phyloP scores from a whole-genome alignment of 2,888 invertebrate species.

The Cabera pusaria region DNA sequence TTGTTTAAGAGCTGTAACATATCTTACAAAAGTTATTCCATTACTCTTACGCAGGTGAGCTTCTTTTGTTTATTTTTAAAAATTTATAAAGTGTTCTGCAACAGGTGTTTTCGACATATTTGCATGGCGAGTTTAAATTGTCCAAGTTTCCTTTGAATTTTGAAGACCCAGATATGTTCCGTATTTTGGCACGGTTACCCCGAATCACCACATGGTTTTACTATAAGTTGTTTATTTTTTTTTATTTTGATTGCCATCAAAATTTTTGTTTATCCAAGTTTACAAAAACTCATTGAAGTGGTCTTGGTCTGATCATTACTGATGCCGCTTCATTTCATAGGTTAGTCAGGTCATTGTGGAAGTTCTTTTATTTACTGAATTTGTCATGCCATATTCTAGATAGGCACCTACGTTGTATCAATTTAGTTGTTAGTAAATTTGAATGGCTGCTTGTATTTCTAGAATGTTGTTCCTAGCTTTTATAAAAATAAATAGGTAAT shows the following conservation, averaged over 20 bases:
- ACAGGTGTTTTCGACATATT: slow-evolving; percentile 22
- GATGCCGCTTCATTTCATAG: too few relatives aligned
- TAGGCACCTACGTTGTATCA: too few relatives aligned
- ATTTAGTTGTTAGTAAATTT: too few relatives aligned
- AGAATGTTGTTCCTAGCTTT: too few relatives aligned
- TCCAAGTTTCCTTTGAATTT: slow-evolving; percentile 14
- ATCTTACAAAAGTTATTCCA: slow-evolving; percentile 4
- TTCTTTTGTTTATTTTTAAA: slow-evolving; percentile 9
- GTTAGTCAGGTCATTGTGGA: too few relatives aligned
- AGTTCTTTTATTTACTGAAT: too few relatives aligned
- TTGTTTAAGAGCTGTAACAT: slow-evolving; percentile 20
- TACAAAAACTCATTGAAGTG: too few relatives aligned
- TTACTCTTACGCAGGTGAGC: slow-evolving; percentile 24
- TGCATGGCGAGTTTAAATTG: slow-evolving; percentile 8
- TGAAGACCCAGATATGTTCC: slow-evolving; percentile 11
- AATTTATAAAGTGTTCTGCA: slow-evolving; percentile 10
- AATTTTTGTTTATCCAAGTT: too few relatives aligned
- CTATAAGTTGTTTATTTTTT: slow-evolving; percentile 3
- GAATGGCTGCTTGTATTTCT: too few relatives aligned
- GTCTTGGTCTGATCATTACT: too few relatives aligned
- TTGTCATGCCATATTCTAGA: too few relatives aligned
- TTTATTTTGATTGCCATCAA: slow-evolving; percentile 3
- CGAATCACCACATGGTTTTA: slow-evolving; percentile 31
- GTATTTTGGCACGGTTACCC: slow-evolving; percentile 27
- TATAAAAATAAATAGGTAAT: too few relatives aligned